Evolutionary conservation across 2,113 vertebrate genomes (phyloP).

Genomic region (Alexandromys fortis): DNA sequence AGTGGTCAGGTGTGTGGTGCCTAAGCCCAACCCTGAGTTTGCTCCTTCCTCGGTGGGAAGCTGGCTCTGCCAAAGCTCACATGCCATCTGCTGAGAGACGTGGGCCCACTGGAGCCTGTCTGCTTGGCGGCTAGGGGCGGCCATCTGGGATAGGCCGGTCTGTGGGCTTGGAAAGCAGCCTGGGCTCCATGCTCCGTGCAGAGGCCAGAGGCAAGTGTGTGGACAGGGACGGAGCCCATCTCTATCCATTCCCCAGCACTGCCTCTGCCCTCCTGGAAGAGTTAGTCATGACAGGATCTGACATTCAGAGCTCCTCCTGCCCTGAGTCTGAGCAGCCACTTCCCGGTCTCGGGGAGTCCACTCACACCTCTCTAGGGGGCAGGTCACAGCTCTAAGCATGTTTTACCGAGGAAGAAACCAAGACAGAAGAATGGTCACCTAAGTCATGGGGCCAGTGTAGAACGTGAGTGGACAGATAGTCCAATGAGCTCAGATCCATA

Average conservation of each 20-base stretch:
- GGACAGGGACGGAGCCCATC: not conserved
- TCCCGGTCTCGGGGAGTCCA: fast-evolving
- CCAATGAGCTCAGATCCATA: too few species aligned
- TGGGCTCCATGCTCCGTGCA: not conserved
- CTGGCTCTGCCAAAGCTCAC: not conserved
- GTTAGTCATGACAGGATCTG: fast-evolving
- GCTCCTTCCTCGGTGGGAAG: not conserved
- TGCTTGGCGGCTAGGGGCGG: not conserved
- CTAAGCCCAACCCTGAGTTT: slow-evolving; percentile 10
- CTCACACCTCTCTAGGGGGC: not conserved
- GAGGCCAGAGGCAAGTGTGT: not conserved
- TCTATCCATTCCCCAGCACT: fast-evolving
- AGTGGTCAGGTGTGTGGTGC: not conserved
- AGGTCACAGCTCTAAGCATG: not conserved
- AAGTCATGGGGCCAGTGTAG: not conserved
- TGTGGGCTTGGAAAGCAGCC: slow-evolving; percentile 43
- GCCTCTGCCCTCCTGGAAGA: not conserved
- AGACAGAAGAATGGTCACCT: not conserved
- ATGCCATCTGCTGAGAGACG: slow-evolving; percentile 63
- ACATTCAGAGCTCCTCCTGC: not conserved
- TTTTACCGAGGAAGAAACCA: not conserved
- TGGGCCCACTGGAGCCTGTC: not conserved
- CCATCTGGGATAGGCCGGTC: slow-evolving; percentile 61
- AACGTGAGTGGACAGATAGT: not conserved
- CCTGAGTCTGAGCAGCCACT: not conserved